A percentile compares a stretch with the other conserved stretches of the same genome.
Conservation (phyloP, 2,797 vertebrate genomes). For the Karalla daura region DNA sequence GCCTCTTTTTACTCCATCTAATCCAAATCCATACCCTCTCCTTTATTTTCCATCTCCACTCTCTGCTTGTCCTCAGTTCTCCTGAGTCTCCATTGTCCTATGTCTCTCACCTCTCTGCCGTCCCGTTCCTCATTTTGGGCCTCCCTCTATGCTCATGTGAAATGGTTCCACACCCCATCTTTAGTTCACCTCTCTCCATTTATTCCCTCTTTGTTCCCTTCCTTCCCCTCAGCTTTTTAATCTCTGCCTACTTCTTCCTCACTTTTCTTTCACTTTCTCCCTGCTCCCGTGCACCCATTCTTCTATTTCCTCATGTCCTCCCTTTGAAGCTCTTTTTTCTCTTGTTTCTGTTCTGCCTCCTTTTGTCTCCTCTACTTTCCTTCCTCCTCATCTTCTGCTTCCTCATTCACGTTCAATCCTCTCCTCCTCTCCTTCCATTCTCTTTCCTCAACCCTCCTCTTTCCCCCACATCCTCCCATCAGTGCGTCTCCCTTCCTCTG, state of each 20-base stretch:
- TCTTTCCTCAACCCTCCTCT: slow-evolving; percentile 24
- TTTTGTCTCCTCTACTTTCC: neutral
- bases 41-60: neutral
- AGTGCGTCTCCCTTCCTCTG: slow-evolving; percentile 45
- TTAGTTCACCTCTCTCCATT: neutral
- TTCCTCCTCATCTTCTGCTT: slow-evolving; percentile 1
- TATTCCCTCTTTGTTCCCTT: neutral
- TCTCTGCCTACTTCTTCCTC: neutral
- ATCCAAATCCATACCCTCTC: neutral
- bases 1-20: neutral
- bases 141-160: neutral
- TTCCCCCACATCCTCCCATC: slow-evolving; percentile 36
- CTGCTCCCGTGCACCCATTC: neutral
- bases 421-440: neutral
- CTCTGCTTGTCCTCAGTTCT: neutral
- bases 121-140: neutral
- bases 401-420: slow-evolving; percentile 6
- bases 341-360: neutral
- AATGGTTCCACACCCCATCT: neutral
- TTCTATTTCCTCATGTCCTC: neutral
- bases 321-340: neutral
- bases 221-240: no score
- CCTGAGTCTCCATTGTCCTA: neutral
- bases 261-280: neutral
- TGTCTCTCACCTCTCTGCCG: neutral